phyloP scores from a whole-genome alignment of 2,113 vertebrate species.

The Loxodonta africana region DNA sequence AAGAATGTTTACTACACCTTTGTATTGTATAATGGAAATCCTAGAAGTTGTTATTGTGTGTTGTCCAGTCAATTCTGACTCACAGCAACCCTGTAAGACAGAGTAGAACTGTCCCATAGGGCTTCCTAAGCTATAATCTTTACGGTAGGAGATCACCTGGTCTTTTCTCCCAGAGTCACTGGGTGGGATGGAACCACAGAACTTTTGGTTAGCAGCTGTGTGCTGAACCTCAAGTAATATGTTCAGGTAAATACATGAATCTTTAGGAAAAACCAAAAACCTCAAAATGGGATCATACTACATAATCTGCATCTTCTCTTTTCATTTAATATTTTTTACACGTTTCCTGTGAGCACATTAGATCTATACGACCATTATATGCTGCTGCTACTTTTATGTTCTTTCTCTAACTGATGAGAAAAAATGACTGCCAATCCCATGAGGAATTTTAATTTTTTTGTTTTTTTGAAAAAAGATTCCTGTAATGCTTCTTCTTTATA shows the following conservation, averaged over 20 bases:
- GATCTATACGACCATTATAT: neutral
- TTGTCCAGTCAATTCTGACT: neutral
- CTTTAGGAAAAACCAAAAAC: neutral
- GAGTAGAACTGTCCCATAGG: neutral
- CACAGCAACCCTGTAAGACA: neutral
- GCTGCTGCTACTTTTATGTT: neutral
- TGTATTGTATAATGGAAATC: conserved; percentile 50
- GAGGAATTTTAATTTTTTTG: neutral
- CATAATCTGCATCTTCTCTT: neutral
- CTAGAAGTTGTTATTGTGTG: neutral
- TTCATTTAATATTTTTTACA: conserved; percentile 3
- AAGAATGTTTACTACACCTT: neutral
- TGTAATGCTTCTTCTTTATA: neutral
- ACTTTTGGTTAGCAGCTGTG: neutral
- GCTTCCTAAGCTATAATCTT: neutral
- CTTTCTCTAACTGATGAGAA: conserved; percentile 14
- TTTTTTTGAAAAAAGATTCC: neutral
- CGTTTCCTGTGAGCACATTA: neutral
- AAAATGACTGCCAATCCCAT: conserved; percentile 12
- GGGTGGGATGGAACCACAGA: neutral
- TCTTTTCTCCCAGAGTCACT: neutral
- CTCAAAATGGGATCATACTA: neutral
- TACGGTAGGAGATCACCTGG: neutral
- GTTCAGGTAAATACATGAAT: neutral
- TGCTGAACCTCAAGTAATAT: neutral